phyloP scores from a whole-genome alignment of 2,797 vertebrate species.

The Decapterus maruadsi region DNA sequence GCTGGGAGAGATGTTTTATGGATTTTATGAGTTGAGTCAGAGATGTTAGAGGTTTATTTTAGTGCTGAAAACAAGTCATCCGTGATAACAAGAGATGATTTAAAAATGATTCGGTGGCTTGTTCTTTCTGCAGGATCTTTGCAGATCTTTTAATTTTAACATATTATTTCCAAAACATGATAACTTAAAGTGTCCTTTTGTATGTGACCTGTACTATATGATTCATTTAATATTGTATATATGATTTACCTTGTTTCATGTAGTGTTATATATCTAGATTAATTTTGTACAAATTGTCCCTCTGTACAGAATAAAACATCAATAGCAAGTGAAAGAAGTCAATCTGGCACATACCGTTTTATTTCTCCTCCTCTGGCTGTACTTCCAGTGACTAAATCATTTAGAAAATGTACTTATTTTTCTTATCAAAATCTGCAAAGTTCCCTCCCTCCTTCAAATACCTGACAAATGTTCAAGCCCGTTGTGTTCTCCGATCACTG shows the following conservation, averaged over 20 bases:
- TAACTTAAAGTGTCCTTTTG: constrained; percentile 97
- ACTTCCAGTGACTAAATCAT: constrained; percentile 79
- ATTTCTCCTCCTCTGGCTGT: constrained; percentile 86
- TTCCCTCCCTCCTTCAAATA: constrained; percentile 86
- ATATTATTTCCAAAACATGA: constrained; percentile 88
- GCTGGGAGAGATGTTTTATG: constrained; percentile 78
- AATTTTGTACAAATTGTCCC: constrained; percentile 99
- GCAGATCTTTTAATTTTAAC: constrained; percentile 83
- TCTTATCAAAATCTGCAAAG: constrained; percentile 87
- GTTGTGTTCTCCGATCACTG: constrained; percentile 91
- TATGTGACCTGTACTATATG: constrained; percentile 94
- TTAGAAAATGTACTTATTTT: constrained; percentile 89
- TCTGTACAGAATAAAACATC: constrained; percentile 98
- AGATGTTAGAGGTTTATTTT: constrained; percentile 72
- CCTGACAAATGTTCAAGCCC: constrained; percentile 89
- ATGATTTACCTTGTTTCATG: constrained; percentile 99
- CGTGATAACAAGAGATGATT: constrained; percentile 65
- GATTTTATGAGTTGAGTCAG: constrained; percentile 73
- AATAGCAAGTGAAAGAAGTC: constrained; percentile 92
- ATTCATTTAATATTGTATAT: constrained; percentile 99
- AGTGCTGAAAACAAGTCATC: constrained; percentile 72
- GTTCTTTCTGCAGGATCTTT: constrained; percentile 86
- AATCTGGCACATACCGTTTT: constrained; percentile 91
- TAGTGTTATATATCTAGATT: constrained; percentile 97
- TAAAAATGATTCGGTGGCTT: constrained; percentile 81